Percentiles rank a stretch among this genome's conserved stretches.
Conservation (phyloP, 2,797 vertebrate species). For the Thalassophryne amazonica region DNA sequence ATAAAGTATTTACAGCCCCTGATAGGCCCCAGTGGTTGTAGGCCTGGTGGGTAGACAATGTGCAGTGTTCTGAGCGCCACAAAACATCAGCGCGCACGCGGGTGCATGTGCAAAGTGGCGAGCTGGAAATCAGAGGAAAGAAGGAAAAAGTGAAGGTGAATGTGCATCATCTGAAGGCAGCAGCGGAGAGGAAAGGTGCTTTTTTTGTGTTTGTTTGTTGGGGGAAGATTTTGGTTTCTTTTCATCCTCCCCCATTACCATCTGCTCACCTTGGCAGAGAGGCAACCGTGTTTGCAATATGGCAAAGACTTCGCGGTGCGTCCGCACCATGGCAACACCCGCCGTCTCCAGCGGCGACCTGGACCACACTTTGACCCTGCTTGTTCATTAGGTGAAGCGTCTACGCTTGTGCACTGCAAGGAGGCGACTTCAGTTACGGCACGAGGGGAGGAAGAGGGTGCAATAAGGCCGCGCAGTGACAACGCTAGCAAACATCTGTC, state of each 20-base stretch:
- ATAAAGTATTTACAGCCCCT: conserved; percentile 75
- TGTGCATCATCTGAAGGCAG: too few relatives aligned
- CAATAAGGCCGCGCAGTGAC: conserved; percentile 39
- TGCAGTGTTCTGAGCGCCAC: conserved; percentile 27
- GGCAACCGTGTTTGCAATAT: conserved; percentile 53
- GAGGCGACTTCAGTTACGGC: conserved; percentile 31
- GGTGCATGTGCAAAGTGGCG: conserved; percentile 35
- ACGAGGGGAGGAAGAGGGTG: conserved; percentile 4
- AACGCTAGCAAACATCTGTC: conserved; percentile 50
- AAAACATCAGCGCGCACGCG: conserved; percentile 4
- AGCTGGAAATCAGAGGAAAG: conserved; percentile 35
- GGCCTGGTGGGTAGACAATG: conserved; percentile 60
- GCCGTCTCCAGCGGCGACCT: conserved; percentile 52
- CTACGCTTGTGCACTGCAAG: conserved; percentile 29
- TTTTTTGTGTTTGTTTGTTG: conserved; percentile 35
- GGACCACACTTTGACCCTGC: conserved; percentile 45
- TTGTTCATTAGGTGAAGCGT: conserved; percentile 62
- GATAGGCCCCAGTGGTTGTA: conserved; percentile 70
- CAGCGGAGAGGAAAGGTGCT: conserved; percentile 37
- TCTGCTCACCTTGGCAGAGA: conserved; percentile 73
- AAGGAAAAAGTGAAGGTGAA: conserved; percentile 26
- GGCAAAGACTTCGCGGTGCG: conserved; percentile 35
- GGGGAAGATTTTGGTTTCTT: conserved; percentile 15
- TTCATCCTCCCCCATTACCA: conserved; percentile 56
- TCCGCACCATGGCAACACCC: conserved; percentile 42